phyloP scores from a whole-genome alignment of 2,797 vertebrate genomes.

The Sternotherus odoratus region DNA sequence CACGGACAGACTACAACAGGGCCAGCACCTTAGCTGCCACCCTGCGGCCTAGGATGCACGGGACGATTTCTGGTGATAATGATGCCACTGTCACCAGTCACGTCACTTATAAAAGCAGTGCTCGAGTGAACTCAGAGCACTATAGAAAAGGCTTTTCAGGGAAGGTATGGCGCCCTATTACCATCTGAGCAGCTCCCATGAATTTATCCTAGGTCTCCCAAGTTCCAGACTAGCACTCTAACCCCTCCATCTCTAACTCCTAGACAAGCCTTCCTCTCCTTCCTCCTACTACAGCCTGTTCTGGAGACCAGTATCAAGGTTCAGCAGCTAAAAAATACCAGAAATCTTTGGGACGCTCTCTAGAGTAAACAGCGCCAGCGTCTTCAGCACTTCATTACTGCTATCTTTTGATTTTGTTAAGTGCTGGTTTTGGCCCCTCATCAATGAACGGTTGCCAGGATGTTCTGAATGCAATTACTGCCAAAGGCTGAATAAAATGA shows the following conservation, averaged over 20 bases:
- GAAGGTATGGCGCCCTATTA: background rate
- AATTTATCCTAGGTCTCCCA: background rate
- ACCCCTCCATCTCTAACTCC: too few relatives aligned
- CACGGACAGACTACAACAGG: background rate
- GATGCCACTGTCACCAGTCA: background rate
- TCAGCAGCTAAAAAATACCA: background rate
- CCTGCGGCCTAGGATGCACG: background rate
- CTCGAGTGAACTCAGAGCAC: background rate
- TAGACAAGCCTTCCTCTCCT: background rate
- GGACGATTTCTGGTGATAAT: background rate
- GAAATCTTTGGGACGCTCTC: background rate
- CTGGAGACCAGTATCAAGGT: rapidly evolving
- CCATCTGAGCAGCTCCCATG: background rate
- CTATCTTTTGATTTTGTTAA: slow-evolving; percentile 11
- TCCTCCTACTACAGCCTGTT: background rate
- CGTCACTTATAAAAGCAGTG: background rate
- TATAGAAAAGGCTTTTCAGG: background rate
- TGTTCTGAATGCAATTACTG: slow-evolving; percentile 14
- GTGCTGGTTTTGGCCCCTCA: slow-evolving; percentile 40
- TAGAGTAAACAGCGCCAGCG: background rate
- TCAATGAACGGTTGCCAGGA: slow-evolving; percentile 24
- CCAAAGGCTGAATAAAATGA: slow-evolving; percentile 35
- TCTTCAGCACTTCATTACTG: slow-evolving; percentile 35
- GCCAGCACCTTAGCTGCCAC: background rate
- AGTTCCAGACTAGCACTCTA: background rate